Evolutionary conservation across 2,888 invertebrate species (phyloP).

Genomic region (Buathra laborator): DNA sequence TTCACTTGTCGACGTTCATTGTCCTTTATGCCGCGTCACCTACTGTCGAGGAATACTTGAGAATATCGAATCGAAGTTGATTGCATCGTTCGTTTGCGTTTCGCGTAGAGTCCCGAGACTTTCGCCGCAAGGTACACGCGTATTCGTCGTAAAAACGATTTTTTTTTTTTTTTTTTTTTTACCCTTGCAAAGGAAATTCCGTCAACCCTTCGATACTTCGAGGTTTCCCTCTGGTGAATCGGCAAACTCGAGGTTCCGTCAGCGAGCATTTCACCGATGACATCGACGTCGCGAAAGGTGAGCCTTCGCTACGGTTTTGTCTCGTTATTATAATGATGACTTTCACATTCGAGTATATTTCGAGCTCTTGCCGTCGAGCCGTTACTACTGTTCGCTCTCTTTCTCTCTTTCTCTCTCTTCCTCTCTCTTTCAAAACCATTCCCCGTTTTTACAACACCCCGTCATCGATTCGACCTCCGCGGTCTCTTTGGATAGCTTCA

Average conservation of each 20-base stretch:
- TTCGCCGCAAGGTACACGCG: not conserved
- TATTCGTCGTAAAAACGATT: not conserved
- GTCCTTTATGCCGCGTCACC: not conserved
- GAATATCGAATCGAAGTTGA: slow-evolving; percentile 13
- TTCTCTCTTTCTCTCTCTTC: not conserved
- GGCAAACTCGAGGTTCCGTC: not conserved
- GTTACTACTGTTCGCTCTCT: not conserved
- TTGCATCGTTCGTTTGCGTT: slow-evolving; percentile 9
- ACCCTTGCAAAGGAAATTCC: not conserved
- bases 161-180: not conserved
- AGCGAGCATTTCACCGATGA: slow-evolving; percentile 4
- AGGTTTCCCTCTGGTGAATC: not conserved
- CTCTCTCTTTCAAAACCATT: not conserved
- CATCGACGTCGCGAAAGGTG: not conserved
- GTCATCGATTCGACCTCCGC: slow-evolving; percentile 18
- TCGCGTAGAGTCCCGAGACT: not conserved
- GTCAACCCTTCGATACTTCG: not conserved
- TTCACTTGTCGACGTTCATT: not conserved
- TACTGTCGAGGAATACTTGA: not conserved
- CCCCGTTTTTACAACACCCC: not conserved
- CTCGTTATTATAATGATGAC: slow-evolving; percentile 23
- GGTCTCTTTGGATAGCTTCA: slow-evolving; percentile 18
- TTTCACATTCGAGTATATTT: slow-evolving; percentile 28
- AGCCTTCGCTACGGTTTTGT: not conserved
- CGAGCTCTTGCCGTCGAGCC: not conserved